Evolutionary conservation across 2,113 vertebrate species (phyloP).

Genomic region (Cnemophilus loriae): DNA sequence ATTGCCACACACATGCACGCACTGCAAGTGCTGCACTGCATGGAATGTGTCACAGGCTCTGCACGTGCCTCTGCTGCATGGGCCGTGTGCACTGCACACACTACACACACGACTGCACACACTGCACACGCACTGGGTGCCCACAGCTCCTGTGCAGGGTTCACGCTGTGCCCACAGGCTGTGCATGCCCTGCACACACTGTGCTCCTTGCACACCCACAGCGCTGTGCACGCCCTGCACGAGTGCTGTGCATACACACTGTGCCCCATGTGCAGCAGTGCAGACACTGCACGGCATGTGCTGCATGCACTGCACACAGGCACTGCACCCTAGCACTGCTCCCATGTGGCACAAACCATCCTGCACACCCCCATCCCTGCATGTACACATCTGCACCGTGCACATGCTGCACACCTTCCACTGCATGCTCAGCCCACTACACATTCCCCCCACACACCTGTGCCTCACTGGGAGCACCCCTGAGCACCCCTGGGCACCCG

Average conservation of each 20-base stretch:
- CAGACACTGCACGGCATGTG: rapidly evolving
- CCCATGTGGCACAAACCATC: not conserved
- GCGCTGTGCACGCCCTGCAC: rapidly evolving
- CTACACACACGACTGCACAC: rapidly evolving
- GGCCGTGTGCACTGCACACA: rapidly evolving
- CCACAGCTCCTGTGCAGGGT: not conserved
- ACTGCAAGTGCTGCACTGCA: not conserved
- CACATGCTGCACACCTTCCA: rapidly evolving
- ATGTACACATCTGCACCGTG: rapidly evolving
- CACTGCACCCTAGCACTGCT: not conserved
- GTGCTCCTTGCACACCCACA: rapidly evolving
- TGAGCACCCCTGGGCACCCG: not conserved
- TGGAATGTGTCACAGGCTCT: not conserved
- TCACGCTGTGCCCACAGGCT: not conserved
- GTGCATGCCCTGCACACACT: rapidly evolving
- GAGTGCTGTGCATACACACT: rapidly evolving
- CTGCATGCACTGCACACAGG: rapidly evolving
- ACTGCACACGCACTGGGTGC: rapidly evolving
- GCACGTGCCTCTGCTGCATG: rapidly evolving
- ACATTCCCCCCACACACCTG: rapidly evolving
- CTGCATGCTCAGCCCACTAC: rapidly evolving
- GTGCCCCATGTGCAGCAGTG: rapidly evolving
- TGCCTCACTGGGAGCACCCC: not conserved
- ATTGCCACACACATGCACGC: not conserved
- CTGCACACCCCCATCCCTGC: rapidly evolving